Evolutionary conservation across 2,888 invertebrate genomes (phyloP).

Genomic region (Cyaniris semiargus): DNA sequence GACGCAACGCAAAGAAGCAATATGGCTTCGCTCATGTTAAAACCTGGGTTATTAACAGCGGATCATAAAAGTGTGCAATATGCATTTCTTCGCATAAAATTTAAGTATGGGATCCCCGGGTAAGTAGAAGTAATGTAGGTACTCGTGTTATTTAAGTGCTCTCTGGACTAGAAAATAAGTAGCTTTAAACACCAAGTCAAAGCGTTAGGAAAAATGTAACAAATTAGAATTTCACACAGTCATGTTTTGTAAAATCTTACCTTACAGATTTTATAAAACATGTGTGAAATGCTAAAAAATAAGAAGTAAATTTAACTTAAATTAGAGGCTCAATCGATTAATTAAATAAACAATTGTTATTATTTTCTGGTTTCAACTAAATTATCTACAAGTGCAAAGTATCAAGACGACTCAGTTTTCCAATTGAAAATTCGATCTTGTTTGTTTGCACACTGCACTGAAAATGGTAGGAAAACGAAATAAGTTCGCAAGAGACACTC

Average conservation of each 20-base stretch:
- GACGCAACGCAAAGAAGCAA: too few species aligned
- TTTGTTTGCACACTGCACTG: slow-evolving; percentile 21
- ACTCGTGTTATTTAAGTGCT: background rate
- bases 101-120: background rate
- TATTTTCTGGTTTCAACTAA: too few species aligned
- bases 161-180: background rate
- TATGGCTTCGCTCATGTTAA: background rate
- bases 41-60: background rate
- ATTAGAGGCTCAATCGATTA: too few species aligned
- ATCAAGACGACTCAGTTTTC: slow-evolving; percentile 6
- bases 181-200: background rate
- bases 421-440: slow-evolving; percentile 3
- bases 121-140: slow-evolving; percentile 5
- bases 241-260: background rate
- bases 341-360: too few species aligned
- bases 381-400: background rate
- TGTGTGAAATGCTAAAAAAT: too few species aligned
- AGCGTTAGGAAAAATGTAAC: background rate
- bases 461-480: slow-evolving; percentile 14
- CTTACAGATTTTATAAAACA: too few species aligned
- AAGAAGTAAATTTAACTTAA: too few species aligned
- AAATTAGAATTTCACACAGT: background rate
- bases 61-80: slow-evolving; percentile 3
- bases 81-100: slow-evolving; percentile 8
- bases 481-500: slow-evolving; percentile 11